Evolutionary conservation across 2,113 vertebrate genomes (phyloP).

Genomic region (Rhagologus leucostigma): DNA sequence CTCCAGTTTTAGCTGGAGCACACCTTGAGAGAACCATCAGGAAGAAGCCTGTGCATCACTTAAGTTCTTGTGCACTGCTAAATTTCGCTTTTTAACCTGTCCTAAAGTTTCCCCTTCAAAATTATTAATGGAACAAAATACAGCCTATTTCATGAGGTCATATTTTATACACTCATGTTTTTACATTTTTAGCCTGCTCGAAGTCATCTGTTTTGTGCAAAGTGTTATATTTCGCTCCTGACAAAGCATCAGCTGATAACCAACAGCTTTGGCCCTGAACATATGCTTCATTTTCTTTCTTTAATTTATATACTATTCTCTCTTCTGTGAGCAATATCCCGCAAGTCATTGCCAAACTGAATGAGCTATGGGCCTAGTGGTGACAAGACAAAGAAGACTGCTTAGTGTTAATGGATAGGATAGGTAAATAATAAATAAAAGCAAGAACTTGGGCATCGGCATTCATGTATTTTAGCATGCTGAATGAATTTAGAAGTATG

Average conservation of each 20-base stretch:
- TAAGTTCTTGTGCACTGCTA: background rate
- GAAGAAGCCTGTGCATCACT: background rate
- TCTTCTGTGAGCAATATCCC: background rate
- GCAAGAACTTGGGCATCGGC: constrained; percentile 1
- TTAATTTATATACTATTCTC: background rate
- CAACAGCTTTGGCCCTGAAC: background rate
- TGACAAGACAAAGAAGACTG: constrained; percentile 8
- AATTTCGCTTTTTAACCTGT: background rate
- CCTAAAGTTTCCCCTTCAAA: background rate
- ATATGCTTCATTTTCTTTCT: background rate
- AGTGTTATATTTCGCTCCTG: background rate
- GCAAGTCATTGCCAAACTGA: constrained; percentile 7
- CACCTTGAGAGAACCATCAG: background rate
- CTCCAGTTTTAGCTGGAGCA: background rate
- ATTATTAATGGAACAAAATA: background rate
- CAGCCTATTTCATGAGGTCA: background rate
- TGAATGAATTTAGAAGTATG: background rate
- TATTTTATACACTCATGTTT: background rate
- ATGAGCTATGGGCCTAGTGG: background rate
- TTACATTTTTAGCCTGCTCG: background rate
- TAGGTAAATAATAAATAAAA: constrained; percentile 52
- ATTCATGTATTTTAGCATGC: background rate
- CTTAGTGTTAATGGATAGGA: constrained; percentile 14
- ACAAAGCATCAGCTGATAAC: background rate
- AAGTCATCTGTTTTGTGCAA: background rate